Evolutionary conservation across 2,113 vertebrate species (phyloP).

Genomic region (Aptenodytes forsteri): DNA sequence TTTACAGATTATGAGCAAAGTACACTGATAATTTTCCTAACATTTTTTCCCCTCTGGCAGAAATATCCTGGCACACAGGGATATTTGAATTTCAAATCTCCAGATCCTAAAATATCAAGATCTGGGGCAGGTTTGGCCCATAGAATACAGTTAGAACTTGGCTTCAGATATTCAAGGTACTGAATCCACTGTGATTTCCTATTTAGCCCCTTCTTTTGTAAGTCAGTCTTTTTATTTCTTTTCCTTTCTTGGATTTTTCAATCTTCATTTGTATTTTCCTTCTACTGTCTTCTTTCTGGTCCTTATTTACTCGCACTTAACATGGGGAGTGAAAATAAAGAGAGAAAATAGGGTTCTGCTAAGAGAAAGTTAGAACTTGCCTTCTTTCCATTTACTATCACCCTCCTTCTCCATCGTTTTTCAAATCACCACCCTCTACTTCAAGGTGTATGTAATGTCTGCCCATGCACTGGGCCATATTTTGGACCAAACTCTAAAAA

Average conservation of each 20-base stretch:
- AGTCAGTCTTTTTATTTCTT: background rate
- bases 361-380: background rate
- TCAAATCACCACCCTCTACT: background rate
- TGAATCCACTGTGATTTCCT: background rate
- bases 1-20: background rate
- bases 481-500: background rate
- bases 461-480: background rate
- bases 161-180: background rate
- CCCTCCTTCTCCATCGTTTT: background rate
- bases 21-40: background rate
- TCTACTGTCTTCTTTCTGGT: background rate
- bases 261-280: background rate
- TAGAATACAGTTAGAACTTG: background rate
- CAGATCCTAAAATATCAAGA: background rate
- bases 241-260: background rate
- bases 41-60: background rate
- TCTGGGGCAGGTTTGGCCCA: background rate
- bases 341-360: background rate
- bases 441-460: background rate
- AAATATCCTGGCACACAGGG: background rate
- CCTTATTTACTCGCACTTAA: background rate
- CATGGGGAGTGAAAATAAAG: background rate
- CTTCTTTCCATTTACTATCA: background rate
- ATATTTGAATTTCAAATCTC: background rate
- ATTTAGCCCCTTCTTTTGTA: background rate